phyloP scores from a whole-genome alignment of 2,113 vertebrate genomes.

The Epinephelus cyanopodus region DNA sequence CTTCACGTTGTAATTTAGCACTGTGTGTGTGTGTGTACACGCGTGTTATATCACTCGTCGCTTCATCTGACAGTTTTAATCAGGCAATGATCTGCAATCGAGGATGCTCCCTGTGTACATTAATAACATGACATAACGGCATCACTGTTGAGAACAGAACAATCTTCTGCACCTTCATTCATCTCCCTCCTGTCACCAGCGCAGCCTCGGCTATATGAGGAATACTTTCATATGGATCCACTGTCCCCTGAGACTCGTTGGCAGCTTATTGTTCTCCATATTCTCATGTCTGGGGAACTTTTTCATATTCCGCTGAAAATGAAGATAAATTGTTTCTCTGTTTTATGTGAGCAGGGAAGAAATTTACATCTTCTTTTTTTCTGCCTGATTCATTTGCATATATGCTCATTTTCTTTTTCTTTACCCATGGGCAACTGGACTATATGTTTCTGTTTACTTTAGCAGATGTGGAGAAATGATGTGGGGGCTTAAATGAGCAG shows the following conservation, averaged over 20 bases:
- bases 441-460: constrained; percentile 36
- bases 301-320: constrained; percentile 70
- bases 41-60: not conserved
- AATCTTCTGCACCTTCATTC: constrained; percentile 53
- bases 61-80: constrained; percentile 60
- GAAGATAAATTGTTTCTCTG: constrained; percentile 74
- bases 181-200: constrained; percentile 57
- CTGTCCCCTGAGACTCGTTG: constrained; percentile 66
- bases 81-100: constrained; percentile 43
- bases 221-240: constrained; percentile 66
- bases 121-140: constrained; percentile 57
- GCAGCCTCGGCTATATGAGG: constrained; percentile 42
- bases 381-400: constrained; percentile 63
- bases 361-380: constrained; percentile 64
- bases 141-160: constrained; percentile 44
- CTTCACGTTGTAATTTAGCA: constrained; percentile 13
- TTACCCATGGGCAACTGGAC: constrained; percentile 31
- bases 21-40: not conserved
- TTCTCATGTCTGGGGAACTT: constrained; percentile 64
- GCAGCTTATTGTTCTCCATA: constrained; percentile 71
- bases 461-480: constrained; percentile 22
- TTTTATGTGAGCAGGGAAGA: constrained; percentile 49
- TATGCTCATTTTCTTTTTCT: constrained; percentile 50
- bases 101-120: constrained; percentile 53
- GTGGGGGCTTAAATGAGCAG: constrained; percentile 35